Conservation (phyloP, 1,140 invertebrate species). For the Chrysomallon squamiferum region DNA sequence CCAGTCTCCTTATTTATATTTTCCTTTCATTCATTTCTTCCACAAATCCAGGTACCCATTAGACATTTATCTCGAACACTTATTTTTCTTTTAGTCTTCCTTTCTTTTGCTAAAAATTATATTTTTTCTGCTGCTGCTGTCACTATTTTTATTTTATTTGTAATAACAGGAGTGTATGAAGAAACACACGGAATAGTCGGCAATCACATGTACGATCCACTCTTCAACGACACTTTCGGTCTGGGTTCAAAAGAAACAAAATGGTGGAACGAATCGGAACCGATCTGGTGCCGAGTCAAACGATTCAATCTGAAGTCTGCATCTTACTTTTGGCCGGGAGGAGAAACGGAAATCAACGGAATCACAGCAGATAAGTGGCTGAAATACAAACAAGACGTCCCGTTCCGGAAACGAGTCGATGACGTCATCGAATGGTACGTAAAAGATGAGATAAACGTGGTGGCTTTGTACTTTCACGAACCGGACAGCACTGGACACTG, state of each 20-base stretch:
- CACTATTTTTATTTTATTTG: too few species aligned
- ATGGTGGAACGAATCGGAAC: conserved; percentile 50
- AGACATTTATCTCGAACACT: too few species aligned
- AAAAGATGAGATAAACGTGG: conserved; percentile 65
- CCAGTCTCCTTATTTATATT: too few species aligned
- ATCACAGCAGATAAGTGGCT: conserved; percentile 30
- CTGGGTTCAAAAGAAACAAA: conserved; percentile 42
- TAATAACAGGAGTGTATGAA: conserved; percentile 69
- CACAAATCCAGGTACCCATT: too few species aligned
- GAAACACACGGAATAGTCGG: conserved; percentile 79
- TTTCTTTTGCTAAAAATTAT: too few species aligned
- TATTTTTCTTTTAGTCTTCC: too few species aligned
- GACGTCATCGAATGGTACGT: conserved; percentile 74
- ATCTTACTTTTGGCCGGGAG: conserved; percentile 41
- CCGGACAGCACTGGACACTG: conserved; percentile 71
- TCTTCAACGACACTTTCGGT: conserved; percentile 62
- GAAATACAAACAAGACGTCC: conserved; percentile 17
- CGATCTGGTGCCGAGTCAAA: conserved; percentile 50
- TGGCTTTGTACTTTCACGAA: conserved; percentile 77
- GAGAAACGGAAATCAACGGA: conserved; percentile 35
- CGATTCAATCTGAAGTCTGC: conserved; percentile 32
- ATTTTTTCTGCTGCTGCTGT: too few species aligned
- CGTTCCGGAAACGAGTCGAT: conserved; percentile 69
- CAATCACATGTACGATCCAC: conserved; percentile 72
- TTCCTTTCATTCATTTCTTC: too few species aligned